These are phyloP conservation scores for Callinectes sapidus DNA, from an alignment of 2,888 invertebrate species.

Conservation along the genomic window DNA sequence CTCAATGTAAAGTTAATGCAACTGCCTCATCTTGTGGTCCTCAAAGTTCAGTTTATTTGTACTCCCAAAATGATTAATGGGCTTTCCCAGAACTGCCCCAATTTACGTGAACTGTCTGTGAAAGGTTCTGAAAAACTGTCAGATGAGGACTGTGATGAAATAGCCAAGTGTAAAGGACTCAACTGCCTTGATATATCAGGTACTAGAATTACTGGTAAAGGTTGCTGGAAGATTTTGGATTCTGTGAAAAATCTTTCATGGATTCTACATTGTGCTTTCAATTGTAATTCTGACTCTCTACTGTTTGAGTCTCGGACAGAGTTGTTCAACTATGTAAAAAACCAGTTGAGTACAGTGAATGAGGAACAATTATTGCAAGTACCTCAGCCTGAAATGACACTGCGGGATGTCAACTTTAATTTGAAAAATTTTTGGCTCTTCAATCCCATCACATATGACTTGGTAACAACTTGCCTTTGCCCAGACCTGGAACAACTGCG, in stretches of 20 bases:
- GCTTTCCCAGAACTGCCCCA: constrained; percentile 62
- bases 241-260: constrained; percentile 57
- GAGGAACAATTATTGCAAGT: constrained; percentile 23
- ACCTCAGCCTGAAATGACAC: not conserved
- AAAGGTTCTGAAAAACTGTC: constrained; percentile 67
- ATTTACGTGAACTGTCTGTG: constrained; percentile 63
- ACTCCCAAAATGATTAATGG: constrained; percentile 65
- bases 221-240: constrained; percentile 66
- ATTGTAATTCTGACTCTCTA: constrained; percentile 71
- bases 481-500: constrained; percentile 64
- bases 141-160: constrained; percentile 62
- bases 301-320: constrained; percentile 70
- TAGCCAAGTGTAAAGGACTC: constrained; percentile 58
- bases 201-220: constrained; percentile 69
- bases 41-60: constrained; percentile 69
- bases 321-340: constrained; percentile 63
- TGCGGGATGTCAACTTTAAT: constrained; percentile 40
- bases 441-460: constrained; percentile 68
- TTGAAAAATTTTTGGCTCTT: constrained; percentile 72
- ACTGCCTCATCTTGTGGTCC: constrained; percentile 50
- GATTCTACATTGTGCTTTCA: constrained; percentile 71
- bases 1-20: constrained; percentile 51
- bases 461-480: constrained; percentile 62
- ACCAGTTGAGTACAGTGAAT: constrained; percentile 42
- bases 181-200: constrained; percentile 66